Percentiles rank a stretch among this genome's conserved stretches.
These are phyloP conservation scores for Cranoglanis bouderius DNA, from an alignment of 2,113 vertebrate genomes.

Conservation along the genomic window DNA sequence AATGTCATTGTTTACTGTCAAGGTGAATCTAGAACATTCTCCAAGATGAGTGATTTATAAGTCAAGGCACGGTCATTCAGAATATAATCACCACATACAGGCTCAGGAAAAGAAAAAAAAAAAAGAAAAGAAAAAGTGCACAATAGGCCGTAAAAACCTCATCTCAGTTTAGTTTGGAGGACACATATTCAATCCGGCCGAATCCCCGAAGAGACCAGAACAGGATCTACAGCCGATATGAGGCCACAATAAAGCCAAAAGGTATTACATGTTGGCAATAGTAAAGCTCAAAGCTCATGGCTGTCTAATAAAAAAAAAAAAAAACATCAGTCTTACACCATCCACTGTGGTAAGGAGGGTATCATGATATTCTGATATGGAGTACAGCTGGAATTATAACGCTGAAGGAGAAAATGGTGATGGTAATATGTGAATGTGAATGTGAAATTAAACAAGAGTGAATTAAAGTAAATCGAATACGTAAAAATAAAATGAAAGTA, in stretches of 20 bases:
- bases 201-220: conserved; percentile 24
- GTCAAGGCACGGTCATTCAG: neutral
- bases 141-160: conserved; percentile 13
- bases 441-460: neutral
- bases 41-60: conserved; percentile 34
- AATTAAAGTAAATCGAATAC: neutral
- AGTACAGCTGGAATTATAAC: neutral
- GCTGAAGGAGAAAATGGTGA: neutral
- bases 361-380: neutral
- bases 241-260: conserved; percentile 36
- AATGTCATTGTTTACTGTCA: conserved; percentile 34
- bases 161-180: conserved; percentile 30
- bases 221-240: conserved; percentile 42
- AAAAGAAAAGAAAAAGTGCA: neutral
- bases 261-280: conserved; percentile 16
- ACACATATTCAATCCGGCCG: conserved; percentile 27
- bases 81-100: conserved; percentile 15
- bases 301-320: conserved; percentile 34
- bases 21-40: conserved; percentile 38
- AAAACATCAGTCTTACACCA: conserved; percentile 47
- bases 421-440: neutral
- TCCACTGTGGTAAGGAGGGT: neutral
- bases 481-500: neutral
- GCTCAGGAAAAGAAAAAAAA: neutral
- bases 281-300: conserved; percentile 14